Conservation (phyloP, 2,888 invertebrate genomes). For the Apamea monoglypha region DNA sequence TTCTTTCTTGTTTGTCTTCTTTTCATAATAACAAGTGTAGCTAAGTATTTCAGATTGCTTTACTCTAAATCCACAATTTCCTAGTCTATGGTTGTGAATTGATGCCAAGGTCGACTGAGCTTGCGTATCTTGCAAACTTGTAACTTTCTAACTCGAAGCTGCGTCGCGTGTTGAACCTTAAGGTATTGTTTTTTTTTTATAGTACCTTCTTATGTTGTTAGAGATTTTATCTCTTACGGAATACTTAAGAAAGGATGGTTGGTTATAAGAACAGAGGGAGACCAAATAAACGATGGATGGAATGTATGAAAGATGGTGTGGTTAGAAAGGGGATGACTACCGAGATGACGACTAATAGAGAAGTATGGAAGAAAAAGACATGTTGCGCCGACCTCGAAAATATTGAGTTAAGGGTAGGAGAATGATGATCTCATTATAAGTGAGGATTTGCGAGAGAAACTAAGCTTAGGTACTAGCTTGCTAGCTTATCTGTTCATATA, state of each 20-base stretch:
- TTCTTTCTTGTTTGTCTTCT: too few relatives aligned
- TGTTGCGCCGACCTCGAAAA: not conserved
- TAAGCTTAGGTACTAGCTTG: not conserved
- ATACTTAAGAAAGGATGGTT: not conserved
- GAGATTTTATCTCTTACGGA: not conserved
- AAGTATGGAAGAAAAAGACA: not conserved
- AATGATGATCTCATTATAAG: not conserved
- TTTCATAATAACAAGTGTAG: too few relatives aligned
- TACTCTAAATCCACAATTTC: slow-evolving; percentile 46
- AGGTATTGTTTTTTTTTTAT: slow-evolving; percentile 21
- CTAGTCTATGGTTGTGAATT: slow-evolving; percentile 59
- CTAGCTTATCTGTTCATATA: too few relatives aligned
- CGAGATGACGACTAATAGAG: not conserved
- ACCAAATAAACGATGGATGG: not conserved
- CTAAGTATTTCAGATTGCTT: not conserved
- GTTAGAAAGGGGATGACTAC: not conserved
- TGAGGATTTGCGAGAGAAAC: not conserved
- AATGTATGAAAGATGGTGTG: not conserved
- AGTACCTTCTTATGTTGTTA: not conserved
- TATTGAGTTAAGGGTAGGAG: too few relatives aligned
- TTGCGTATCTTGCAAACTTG: slow-evolving; percentile 55
- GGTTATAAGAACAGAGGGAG: not conserved
- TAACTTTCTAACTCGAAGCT: slow-evolving; percentile 65
- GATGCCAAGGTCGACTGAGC: slow-evolving; percentile 65
- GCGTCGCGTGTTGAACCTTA: slow-evolving; percentile 36